Percentiles rank a stretch among this genome's conserved stretches.
These are phyloP conservation scores for Ceratosolen fusciceps DNA, from an alignment of 1,140 invertebrate genomes.

Conservation along the genomic window DNA sequence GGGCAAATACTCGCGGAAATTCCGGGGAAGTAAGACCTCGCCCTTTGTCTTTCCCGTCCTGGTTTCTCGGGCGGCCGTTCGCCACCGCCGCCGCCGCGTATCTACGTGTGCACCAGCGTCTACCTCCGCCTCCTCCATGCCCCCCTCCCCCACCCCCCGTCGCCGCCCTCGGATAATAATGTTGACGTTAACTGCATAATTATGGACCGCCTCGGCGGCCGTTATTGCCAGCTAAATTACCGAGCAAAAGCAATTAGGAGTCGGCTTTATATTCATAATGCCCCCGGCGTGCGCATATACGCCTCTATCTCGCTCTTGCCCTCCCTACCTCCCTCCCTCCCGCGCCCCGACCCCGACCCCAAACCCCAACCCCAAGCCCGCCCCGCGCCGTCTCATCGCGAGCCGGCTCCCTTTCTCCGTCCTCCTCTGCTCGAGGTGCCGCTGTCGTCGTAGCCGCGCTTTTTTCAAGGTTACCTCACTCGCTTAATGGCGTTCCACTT, in stretches of 20 bases:
- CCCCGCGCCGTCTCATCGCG: slow-evolving; percentile 37
- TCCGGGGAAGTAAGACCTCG: background rate
- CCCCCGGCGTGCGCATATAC: slow-evolving; percentile 50
- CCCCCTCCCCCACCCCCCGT: background rate
- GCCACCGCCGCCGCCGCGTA: slow-evolving; percentile 9
- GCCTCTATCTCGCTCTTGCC: slow-evolving; percentile 2
- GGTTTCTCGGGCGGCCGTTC: slow-evolving; percentile 46
- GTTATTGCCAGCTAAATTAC: slow-evolving; percentile 66
- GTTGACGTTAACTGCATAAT: slow-evolving; percentile 69
- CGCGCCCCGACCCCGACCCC: background rate
- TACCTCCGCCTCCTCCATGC: background rate
- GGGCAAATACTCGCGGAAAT: background rate
- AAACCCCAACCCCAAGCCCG: slow-evolving; percentile 57
- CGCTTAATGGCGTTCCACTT: slow-evolving; percentile 16
- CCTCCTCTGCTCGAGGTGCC: slow-evolving; percentile 18
- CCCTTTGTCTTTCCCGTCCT: slow-evolving; percentile 35
- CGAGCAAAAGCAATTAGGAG: slow-evolving; percentile 64
- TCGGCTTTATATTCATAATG: slow-evolving; percentile 64
- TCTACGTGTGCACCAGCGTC: slow-evolving; percentile 38
- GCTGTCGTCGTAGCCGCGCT: slow-evolving; percentile 2
- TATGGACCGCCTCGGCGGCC: slow-evolving; percentile 64
- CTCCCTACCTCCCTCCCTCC: background rate
- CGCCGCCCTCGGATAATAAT: slow-evolving; percentile 59
- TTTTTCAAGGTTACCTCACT: slow-evolving; percentile 43
- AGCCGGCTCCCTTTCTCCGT: background rate